Percentiles rank a stretch among this genome's conserved stretches.
Evolutionary conservation across 2,797 vertebrate species (phyloP).

Genomic region (Brachyalestes nurse): DNA sequence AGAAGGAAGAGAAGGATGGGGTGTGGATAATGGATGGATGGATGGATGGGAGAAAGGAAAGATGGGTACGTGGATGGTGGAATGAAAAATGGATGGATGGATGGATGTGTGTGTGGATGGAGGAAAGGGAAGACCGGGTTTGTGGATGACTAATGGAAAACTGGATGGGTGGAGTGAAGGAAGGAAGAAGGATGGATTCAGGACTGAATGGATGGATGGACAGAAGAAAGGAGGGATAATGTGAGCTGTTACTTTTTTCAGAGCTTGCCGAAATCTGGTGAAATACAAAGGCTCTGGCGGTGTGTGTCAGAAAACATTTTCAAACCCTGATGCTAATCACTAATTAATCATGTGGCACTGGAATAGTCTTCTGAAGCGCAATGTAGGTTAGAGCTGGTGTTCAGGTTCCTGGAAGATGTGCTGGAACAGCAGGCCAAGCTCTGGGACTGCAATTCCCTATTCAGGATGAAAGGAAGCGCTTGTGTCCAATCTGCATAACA

Average conservation of each 20-base stretch:
- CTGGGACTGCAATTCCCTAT: conserved; percentile 43
- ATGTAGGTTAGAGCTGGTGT: conserved; percentile 48
- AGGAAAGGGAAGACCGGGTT: not conserved
- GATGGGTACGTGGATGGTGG: not conserved
- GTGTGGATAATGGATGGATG: not conserved
- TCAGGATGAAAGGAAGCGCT: conserved; percentile 46
- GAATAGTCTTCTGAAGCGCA: conserved; percentile 38
- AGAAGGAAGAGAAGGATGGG: too few species aligned
- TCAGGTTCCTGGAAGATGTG: conserved; percentile 47
- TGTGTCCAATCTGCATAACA: conserved; percentile 49
- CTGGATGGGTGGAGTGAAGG: too few species aligned
- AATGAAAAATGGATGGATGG: not conserved
- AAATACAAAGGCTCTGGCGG: not conserved
- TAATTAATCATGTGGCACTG: conserved; percentile 55
- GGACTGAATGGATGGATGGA: too few species aligned
- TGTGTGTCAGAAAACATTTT: conserved; percentile 20
- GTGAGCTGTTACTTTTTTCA: not conserved
- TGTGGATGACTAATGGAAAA: too few species aligned
- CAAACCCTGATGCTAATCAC: conserved; percentile 38
- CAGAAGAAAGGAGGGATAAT: too few species aligned
- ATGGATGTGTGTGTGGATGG: not conserved
- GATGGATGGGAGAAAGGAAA: not conserved
- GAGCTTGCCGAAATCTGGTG: not conserved
- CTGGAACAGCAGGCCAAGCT: conserved; percentile 26
- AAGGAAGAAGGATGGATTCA: too few species aligned